These are phyloP conservation scores for Macaca fascicularis DNA, from an alignment of 2,113 vertebrate genomes.

Conservation along the genomic window DNA sequence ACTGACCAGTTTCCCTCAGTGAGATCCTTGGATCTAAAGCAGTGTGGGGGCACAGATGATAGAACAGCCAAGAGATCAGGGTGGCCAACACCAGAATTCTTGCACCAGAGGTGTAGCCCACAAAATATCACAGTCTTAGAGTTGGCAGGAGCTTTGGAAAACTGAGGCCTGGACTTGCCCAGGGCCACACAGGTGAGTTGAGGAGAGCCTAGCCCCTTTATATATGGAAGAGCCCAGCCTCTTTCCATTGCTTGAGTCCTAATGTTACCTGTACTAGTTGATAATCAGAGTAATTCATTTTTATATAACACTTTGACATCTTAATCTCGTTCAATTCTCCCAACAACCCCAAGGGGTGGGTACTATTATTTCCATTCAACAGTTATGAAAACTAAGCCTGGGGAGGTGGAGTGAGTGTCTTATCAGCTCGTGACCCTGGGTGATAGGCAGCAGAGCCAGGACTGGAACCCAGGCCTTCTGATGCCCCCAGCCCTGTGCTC, in stretches of 20 bases:
- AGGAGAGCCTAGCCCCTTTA: background rate
- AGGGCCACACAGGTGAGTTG: background rate
- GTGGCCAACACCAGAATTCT: background rate
- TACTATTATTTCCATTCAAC: slow-evolving; percentile 23
- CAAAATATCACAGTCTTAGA: background rate
- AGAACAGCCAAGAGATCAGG: background rate
- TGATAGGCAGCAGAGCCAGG: background rate
- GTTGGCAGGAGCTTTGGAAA: background rate
- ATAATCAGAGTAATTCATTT: slow-evolving; percentile 23
- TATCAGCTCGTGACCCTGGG: background rate
- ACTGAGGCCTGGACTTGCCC: background rate
- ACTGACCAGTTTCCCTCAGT: background rate
- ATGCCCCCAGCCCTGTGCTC: background rate
- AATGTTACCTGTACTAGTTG: background rate
- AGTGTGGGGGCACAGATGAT: background rate
- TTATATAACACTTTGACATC: background rate
- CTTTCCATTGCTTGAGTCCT: background rate
- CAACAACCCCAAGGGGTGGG: background rate
- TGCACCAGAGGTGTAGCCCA: background rate
- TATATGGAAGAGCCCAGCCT: background rate
- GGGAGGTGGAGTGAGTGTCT: background rate
- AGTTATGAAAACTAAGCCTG: background rate
- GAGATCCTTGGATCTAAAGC: background rate
- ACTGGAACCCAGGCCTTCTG: background rate
- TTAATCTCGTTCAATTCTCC: background rate